Percentiles rank a stretch among this genome's conserved stretches.
These are phyloP conservation scores for Ashinkailepas kermadecensis DNA, from an alignment of 2,888 invertebrate genomes.

Conservation along the genomic window DNA sequence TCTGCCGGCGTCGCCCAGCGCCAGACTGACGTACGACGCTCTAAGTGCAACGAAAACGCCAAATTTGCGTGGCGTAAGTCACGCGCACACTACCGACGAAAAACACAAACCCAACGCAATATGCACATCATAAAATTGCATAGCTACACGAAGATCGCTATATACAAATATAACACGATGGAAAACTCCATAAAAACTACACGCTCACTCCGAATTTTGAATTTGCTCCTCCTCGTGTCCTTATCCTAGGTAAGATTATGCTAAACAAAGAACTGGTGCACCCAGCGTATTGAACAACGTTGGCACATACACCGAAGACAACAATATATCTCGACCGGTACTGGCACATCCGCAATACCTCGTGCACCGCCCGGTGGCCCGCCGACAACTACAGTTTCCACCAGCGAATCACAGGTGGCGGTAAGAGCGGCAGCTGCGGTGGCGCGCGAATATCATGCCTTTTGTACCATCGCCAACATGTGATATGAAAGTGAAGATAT, in stretches of 20 bases:
- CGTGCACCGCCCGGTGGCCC: not conserved
- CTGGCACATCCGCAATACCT: not conserved
- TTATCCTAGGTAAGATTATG: not conserved
- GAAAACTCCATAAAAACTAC: conserved; percentile 21
- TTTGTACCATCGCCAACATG: conserved; percentile 20
- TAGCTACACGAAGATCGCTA: conserved; percentile 8
- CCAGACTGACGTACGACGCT: not conserved
- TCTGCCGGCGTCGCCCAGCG: not conserved
- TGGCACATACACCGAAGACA: conserved; percentile 23
- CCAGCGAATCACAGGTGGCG: conserved; percentile 19
- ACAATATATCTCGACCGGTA: not conserved
- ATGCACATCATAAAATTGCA: conserved; percentile 12
- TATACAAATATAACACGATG: conserved; percentile 19
- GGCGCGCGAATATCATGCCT: not conserved
- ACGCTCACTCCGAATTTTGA: not conserved
- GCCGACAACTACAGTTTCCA: not conserved
- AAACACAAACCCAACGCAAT: conserved; percentile 15
- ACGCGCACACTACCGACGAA: not conserved
- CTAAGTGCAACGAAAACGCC: not conserved
- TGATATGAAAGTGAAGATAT: conserved; percentile 20
- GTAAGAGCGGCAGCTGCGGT: not conserved
- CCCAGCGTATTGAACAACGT: conserved; percentile 1
- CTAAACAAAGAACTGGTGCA: conserved; percentile 2
- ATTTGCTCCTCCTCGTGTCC: not conserved
- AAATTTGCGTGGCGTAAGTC: not conserved